phyloP scores from a whole-genome alignment of 2,113 vertebrate genomes.

The Pimephales promelas region DNA sequence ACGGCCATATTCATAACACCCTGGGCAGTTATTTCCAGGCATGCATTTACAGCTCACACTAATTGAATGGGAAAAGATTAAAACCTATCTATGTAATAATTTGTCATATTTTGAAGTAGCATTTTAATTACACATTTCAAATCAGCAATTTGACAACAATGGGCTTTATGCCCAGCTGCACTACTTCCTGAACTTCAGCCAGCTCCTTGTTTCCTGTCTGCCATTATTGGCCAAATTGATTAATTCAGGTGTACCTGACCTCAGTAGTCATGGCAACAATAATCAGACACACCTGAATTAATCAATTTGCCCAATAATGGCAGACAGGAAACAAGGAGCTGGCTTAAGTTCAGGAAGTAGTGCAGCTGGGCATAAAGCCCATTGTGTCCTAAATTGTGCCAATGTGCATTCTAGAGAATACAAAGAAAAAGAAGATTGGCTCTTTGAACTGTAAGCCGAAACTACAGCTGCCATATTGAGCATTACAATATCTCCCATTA shows the following conservation, averaged over 20 bases:
- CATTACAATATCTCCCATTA: background rate
- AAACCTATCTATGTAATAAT: background rate
- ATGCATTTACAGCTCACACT: background rate
- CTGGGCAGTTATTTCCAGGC: background rate
- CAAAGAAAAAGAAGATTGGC: background rate
- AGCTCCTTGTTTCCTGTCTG: too few species aligned
- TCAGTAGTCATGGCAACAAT: too few species aligned
- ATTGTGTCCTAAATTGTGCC: background rate
- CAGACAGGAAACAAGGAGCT: too few species aligned
- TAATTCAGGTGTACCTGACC: too few species aligned
- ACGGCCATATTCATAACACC: background rate
- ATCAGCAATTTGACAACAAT: background rate
- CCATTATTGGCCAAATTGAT: too few species aligned
- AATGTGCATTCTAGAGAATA: background rate
- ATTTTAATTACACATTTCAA: background rate
- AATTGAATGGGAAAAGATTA: background rate
- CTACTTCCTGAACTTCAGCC: too few species aligned
- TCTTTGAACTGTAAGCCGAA: background rate
- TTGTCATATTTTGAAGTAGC: background rate
- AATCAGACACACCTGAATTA: too few species aligned
- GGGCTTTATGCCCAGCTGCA: too few species aligned
- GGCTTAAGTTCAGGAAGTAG: too few species aligned
- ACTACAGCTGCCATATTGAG: background rate
- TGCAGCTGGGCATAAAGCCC: too few species aligned
- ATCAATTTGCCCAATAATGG: too few species aligned